Percentiles rank a stretch among this genome's conserved stretches.
phyloP scores from a whole-genome alignment of 2,113 vertebrate genomes.

The Bettongia penicillata region DNA sequence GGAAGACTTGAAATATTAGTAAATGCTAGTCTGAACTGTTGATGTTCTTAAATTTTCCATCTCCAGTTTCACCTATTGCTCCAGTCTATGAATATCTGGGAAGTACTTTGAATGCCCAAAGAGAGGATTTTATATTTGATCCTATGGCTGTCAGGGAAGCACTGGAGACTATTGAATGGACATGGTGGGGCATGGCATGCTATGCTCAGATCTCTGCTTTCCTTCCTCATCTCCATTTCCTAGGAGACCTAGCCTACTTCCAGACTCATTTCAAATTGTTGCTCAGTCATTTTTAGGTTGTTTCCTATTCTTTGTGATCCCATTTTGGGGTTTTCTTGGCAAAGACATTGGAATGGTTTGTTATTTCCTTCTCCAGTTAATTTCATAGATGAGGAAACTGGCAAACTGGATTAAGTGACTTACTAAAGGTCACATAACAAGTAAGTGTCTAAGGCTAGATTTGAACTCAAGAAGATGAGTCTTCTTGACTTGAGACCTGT shows the following conservation, averaged over 20 bases:
- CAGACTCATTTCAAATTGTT: background rate
- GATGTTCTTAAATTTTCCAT: background rate
- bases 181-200: background rate
- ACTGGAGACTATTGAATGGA: background rate
- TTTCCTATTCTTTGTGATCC: background rate
- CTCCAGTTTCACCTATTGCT: background rate
- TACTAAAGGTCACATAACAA: background rate
- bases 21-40: background rate
- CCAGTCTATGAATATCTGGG: background rate
- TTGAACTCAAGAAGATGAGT: too few species aligned
- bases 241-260: background rate
- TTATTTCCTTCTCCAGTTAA: background rate
- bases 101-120: background rate
- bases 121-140: background rate
- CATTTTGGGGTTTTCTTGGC: background rate
- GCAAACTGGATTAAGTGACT: background rate
- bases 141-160: background rate
- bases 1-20: background rate
- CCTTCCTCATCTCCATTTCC: background rate
- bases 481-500: background rate
- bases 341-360: background rate
- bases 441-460: background rate
- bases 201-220: background rate
- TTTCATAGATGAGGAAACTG: background rate
- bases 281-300: background rate